Conservation (phyloP, 2,113 vertebrate genomes). For the Ptychochromis oligacanthus region DNA sequence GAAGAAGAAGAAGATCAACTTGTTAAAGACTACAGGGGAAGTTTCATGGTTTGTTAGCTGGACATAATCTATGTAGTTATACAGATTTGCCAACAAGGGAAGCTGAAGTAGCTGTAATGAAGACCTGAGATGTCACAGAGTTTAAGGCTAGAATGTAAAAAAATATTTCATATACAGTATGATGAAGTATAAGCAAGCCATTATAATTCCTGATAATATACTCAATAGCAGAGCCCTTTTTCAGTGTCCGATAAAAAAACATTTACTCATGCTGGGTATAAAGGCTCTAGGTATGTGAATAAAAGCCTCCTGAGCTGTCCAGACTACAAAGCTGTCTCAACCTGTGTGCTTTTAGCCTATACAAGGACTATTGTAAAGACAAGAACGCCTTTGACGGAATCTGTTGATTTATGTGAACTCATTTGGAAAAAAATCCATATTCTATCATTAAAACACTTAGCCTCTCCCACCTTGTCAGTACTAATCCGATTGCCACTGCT, state of each 20-base stretch:
- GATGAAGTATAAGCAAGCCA: background rate
- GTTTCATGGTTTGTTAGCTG: too few species aligned
- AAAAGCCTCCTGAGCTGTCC: background rate
- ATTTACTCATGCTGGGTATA: background rate
- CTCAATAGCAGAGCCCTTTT: background rate
- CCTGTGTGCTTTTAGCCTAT: conserved; percentile 30
- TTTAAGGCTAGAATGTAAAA: background rate
- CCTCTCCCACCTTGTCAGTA: conserved; percentile 47
- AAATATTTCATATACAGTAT: background rate
- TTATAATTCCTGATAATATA: background rate
- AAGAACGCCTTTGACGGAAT: conserved; percentile 49
- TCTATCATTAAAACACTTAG: conserved; percentile 62
- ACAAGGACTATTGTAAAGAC: conserved; percentile 35
- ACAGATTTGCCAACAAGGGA: background rate
- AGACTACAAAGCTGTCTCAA: conserved; percentile 8
- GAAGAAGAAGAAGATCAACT: too few species aligned
- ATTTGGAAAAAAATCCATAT: conserved; percentile 71
- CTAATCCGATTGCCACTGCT: conserved; percentile 52
- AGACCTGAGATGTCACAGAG: background rate
- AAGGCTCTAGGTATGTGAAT: conserved; percentile 21
- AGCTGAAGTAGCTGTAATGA: background rate
- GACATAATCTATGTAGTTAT: too few species aligned
- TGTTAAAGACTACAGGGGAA: too few species aligned
- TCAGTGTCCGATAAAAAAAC: background rate
- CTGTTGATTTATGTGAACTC: conserved; percentile 63